Evolutionary conservation across 1,140 invertebrate genomes (phyloP).

Genomic region (Physella acuta): DNA sequence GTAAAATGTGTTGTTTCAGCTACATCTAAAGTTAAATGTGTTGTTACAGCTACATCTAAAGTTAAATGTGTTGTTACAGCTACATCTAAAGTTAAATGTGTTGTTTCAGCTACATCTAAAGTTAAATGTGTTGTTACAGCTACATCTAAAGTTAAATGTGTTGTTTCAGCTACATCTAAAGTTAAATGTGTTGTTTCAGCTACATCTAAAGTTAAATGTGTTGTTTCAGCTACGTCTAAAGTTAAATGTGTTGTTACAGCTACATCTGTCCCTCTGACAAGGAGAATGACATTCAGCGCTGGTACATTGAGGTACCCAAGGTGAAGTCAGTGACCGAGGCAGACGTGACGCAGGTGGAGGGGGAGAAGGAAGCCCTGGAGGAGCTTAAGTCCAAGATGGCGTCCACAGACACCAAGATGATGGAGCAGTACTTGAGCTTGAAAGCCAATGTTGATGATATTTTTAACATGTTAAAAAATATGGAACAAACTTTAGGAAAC

Average conservation of each 20-base stretch:
- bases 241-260: not conserved
- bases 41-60: too few species aligned
- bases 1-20: too few species aligned
- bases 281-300: not conserved
- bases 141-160: not conserved
- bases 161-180: too few species aligned
- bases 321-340: not conserved
- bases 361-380: not conserved
- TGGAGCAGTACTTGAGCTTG: not conserved
- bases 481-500: slow-evolving; percentile 1
- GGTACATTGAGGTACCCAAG: slow-evolving; percentile 11
- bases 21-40: too few species aligned
- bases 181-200: not conserved
- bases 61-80: too few species aligned
- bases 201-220: not conserved
- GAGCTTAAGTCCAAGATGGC: slow-evolving; percentile 10
- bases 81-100: too few species aligned
- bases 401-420: not conserved
- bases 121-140: not conserved
- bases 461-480: not conserved
- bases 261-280: slow-evolving; percentile 10
- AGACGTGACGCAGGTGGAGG: not conserved
- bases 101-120: too few species aligned
- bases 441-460: not conserved
- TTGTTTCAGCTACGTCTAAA: not conserved